A percentile compares a stretch with the other conserved stretches of the same genome.
Evolutionary conservation across 30 jellyfish, hydroid and myxozoan genomes (phyloP).

Genomic region (Aurelia sp.): DNA sequence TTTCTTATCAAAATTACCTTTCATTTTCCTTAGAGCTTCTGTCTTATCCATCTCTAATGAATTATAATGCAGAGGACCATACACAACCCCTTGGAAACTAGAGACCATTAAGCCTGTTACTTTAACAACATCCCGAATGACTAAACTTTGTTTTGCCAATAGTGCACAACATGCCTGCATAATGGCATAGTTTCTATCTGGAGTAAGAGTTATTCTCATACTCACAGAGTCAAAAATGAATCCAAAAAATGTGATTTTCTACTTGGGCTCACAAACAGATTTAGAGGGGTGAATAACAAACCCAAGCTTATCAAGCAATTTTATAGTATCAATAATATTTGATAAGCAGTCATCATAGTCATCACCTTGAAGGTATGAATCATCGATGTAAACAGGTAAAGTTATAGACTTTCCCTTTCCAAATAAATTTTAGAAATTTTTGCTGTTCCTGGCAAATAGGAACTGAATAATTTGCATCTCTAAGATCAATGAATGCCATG

Average conservation of each 20-base stretch:
- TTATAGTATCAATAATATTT: slow-evolving; percentile 18
- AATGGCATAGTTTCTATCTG: neutral
- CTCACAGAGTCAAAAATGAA: neutral
- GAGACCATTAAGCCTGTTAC: slow-evolving; percentile 21
- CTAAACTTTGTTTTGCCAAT: neutral
- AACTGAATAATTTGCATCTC: too few species aligned
- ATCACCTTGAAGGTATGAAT: slow-evolving; percentile 34
- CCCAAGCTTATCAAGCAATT: slow-evolving; percentile 25
- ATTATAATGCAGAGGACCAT: slow-evolving; percentile 52
- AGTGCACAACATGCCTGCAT: neutral
- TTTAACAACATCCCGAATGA: slow-evolving; percentile 44
- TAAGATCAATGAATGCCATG: too few species aligned
- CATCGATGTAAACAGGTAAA: slow-evolving; percentile 43
- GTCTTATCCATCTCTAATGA: slow-evolving; percentile 40
- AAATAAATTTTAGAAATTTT: neutral
- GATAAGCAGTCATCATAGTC: slow-evolving; percentile 22
- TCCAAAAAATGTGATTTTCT: too few species aligned
- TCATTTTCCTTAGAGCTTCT: slow-evolving; percentile 18
- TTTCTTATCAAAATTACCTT: slow-evolving; percentile 22
- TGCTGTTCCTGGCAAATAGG: too few species aligned
- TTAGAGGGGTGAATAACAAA: slow-evolving; percentile 48
- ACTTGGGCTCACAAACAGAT: neutral
- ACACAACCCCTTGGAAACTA: slow-evolving; percentile 58
- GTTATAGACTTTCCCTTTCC: slow-evolving; percentile 13
- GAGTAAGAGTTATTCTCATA: slow-evolving; percentile 34